These are phyloP conservation scores for Chalcis sispes DNA, from an alignment of 2,888 invertebrate genomes.

Conservation along the genomic window DNA sequence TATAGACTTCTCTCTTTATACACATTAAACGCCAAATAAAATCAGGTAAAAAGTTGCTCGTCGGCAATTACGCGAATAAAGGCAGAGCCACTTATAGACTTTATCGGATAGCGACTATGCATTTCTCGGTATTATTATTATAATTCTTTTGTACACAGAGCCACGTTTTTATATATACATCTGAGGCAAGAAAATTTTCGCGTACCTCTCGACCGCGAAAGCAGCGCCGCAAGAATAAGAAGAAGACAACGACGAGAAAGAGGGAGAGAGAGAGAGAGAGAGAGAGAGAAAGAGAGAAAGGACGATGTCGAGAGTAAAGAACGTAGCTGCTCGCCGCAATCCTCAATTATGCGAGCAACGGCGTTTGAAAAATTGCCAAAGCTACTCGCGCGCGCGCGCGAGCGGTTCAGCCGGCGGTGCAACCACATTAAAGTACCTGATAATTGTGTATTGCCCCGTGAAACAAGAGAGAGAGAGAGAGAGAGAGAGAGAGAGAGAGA, in stretches of 20 bases:
- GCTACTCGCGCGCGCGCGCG: slow-evolving; percentile 8
- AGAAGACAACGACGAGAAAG: background rate
- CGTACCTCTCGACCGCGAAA: too few relatives aligned
- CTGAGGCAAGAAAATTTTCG: background rate
- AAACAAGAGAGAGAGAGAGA: slow-evolving; percentile 57
- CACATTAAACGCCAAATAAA: slow-evolving; percentile 45
- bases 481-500: slow-evolving; percentile 8
- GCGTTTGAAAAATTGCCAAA: slow-evolving; percentile 53
- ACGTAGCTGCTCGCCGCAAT: slow-evolving; percentile 48
- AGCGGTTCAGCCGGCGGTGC: slow-evolving; percentile 54
- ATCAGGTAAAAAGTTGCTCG: slow-evolving; percentile 51
- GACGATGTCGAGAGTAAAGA: background rate
- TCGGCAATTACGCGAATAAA: slow-evolving; percentile 51
- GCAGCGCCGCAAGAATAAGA: background rate
- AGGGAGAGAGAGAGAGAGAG: background rate
- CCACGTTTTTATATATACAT: too few relatives aligned
- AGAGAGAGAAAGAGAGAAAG: slow-evolving; percentile 14
- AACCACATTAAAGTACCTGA: slow-evolving; percentile 68
- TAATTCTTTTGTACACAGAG: slow-evolving; percentile 38
- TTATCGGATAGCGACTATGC: slow-evolving; percentile 43
- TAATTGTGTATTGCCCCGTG: slow-evolving; percentile 69
- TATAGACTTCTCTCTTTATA: slow-evolving; percentile 35
- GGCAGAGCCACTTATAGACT: slow-evolving; percentile 43
- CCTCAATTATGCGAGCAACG: slow-evolving; percentile 53
- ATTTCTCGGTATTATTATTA: slow-evolving; percentile 37